Base-by-base conservation (phyloP, 2,888 invertebrate species). In the Hermaeophaga mercurialis region DNA sequence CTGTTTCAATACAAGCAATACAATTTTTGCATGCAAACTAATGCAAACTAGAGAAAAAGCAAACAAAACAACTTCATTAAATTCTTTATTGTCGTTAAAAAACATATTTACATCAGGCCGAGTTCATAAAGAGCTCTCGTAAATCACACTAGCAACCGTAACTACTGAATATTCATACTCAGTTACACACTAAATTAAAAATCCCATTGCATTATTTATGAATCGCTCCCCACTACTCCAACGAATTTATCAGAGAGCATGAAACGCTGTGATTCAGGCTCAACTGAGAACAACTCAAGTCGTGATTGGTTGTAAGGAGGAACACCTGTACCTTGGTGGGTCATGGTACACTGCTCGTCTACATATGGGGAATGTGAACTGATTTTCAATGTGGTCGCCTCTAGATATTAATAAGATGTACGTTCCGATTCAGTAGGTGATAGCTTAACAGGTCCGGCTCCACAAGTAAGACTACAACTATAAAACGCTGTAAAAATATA, bases 271-370 rank as follows among this genome's bases (percentile, higher is more conserved):
- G 34, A 39, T 46, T 52, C 43, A 46, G 41, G 15, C 19, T 5
- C 22, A 28, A 52, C 45, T 36, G 43, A 46, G 52, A 43, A 46
- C 12, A 47, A 38, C 47, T 52, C 47, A 46, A 47, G 9, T 14
- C 47, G 38, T 38, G 39, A 59, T 59, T 59, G 59, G 59, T 38
- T 17, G 33, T 22, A 15, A 33, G 19, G 22, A 31, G 33, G 15
- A 55, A 55, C 59, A 59, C 59, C 59, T 59, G 59, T 50, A 47
- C 44, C 41, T 36, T 19, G 55, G 44, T 48, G 46, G 54, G 49
- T 54, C 59, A 56, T 31, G 56, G 56, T 48, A 45, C 17, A 52
- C 50, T 50, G 52, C 28, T 34, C 38, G 17, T 38, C 17, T 39
- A 39, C 24, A 34, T 43, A 24, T 12, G 11, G 26, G 18, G 48